These are phyloP conservation scores for Daphoenositta chrysoptera DNA, from an alignment of 2,113 vertebrate species.

Conservation along the genomic window DNA sequence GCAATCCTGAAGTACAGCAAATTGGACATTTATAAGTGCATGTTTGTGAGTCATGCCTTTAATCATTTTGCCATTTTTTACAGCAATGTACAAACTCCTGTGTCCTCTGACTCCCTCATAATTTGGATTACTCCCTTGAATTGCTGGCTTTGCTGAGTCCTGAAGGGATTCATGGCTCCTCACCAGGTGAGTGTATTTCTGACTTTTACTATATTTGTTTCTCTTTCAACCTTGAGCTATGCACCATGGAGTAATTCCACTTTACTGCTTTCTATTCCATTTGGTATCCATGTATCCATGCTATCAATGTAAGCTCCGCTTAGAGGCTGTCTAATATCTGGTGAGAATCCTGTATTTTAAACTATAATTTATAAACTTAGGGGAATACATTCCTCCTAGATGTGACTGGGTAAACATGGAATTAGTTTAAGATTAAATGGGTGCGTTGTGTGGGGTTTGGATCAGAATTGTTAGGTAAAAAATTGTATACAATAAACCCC, in stretches of 20 bases:
- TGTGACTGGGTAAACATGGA: background rate
- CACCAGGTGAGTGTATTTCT: background rate
- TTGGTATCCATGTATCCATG: background rate
- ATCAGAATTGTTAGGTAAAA: background rate
- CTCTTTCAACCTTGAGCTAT: background rate
- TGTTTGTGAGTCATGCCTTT: background rate
- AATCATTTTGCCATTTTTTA: background rate
- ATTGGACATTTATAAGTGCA: background rate
- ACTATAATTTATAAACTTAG: background rate
- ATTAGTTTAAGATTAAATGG: background rate
- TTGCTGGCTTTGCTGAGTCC: background rate
- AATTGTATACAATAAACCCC: background rate
- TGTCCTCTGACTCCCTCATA: background rate
- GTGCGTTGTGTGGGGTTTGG: background rate
- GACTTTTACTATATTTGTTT: background rate
- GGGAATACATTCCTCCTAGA: background rate
- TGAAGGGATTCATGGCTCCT: background rate
- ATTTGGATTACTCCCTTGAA: background rate
- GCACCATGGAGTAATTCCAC: background rate
- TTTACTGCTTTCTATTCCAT: background rate
- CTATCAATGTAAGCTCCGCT: background rate
- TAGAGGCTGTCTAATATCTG: background rate
- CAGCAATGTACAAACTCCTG: background rate
- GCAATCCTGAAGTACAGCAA: slow-evolving; percentile 57
- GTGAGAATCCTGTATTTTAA: background rate